Conservation (phyloP, 1,140 invertebrate genomes). For the Fopius arisanus region DNA sequence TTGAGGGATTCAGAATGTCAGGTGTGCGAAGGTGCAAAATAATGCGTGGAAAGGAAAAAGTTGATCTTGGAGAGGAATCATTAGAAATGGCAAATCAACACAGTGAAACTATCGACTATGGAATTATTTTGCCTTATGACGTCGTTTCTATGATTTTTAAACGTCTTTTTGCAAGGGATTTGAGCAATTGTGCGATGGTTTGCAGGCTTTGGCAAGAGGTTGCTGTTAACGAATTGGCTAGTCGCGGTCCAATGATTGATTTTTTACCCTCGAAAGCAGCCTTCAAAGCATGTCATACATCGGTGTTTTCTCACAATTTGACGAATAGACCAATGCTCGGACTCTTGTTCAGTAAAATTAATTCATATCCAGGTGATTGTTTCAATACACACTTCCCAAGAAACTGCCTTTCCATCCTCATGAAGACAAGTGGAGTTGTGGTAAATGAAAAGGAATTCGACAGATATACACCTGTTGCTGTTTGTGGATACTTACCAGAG, state of each 20-base stretch:
- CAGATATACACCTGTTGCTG: not conserved
- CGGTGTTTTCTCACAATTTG: conserved; percentile 35
- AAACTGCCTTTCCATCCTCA: conserved; percentile 37
- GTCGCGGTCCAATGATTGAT: conserved; percentile 34
- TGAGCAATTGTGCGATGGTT: conserved; percentile 45
- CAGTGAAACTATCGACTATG: no score
- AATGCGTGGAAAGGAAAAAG: no score
- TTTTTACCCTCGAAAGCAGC: conserved; percentile 11
- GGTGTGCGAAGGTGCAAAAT: no score
- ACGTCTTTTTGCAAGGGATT: conserved; percentile 48
- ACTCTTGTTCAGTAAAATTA: conserved; percentile 37
- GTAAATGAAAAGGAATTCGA: conserved; percentile 37
- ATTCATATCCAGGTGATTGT: conserved; percentile 24
- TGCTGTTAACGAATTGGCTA: conserved; percentile 40
- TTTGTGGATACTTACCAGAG: conserved; percentile 48
- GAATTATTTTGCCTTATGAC: conserved; percentile 51
- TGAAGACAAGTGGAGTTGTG: conserved; percentile 31
- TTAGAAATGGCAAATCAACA: no score
- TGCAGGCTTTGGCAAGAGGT: conserved; percentile 54
- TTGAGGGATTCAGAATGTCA: no score
- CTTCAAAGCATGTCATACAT: conserved; percentile 10
- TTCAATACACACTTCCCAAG: conserved; percentile 36
- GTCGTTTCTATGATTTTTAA: conserved; percentile 55
- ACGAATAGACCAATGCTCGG: conserved; percentile 45
- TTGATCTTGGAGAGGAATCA: no score